Evolutionary conservation across 2,113 vertebrate species (phyloP), one percentile per base, ranked within the genome.

Genomic region (Dendropsophus ebraccatus): DNA sequence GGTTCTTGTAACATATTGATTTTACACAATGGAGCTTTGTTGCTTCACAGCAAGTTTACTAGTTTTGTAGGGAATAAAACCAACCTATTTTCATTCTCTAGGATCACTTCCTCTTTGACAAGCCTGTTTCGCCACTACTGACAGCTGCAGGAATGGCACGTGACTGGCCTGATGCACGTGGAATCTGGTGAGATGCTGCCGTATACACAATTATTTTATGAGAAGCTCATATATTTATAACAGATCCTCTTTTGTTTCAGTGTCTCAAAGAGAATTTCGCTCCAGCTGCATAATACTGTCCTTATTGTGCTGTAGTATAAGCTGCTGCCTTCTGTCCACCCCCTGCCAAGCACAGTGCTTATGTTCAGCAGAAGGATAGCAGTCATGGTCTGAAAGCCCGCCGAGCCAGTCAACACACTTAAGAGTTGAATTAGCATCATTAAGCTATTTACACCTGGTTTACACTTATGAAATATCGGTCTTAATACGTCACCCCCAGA

Each of bases 51-150:
- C n/a, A n/a, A n/a, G n/a, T n/a, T n/a, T 3, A 41, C 41, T 41
- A 41, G 41, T 41, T 41, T 8, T 41, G 41, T 41, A 41, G 41
- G 8, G 58, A 16, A n/a, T 62, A 28, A 62, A 62, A 65, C 14
- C 28, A 0, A 30, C 62, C 23, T 49, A 6, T 74, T 52, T 52
- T 50, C 6, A 16, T 76, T 32, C 5, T 12, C 25, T 65, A 96
- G 95, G 95, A 96, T 56, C 95, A 96, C 88, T 96, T 96, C 89
- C 92, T 96, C 84, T 96, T 96, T 25, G 95, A 96, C 91, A 96
- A 96, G 83, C 95, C 95, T 0, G 95, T 96, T 72, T 96, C 95
- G 25, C 95, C 95, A 0, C 88, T 96, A 88, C 91, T 96, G 87
- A 96, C 94, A 0, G 93, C 95, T 37, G 90, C 95, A 87, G 95